A percentile compares a stretch with the other conserved stretches of the same genome.
Evolutionary conservation across 1,140 invertebrate species (phyloP).

Genomic region (Gyrodactylus salaris): DNA sequence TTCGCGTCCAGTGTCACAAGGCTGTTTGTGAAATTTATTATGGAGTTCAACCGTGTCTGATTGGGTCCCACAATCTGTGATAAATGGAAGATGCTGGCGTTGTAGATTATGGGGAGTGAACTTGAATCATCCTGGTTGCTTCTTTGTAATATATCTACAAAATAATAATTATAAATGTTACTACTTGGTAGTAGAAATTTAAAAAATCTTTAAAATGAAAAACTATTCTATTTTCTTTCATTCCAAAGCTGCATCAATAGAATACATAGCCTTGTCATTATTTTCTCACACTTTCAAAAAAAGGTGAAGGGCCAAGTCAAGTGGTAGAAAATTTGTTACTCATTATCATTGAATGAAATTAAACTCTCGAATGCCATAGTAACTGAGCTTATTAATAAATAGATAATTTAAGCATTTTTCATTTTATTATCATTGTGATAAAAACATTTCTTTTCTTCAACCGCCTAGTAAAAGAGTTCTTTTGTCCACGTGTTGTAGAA

Average conservation of each 20-base stretch:
- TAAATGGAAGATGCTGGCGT: background rate
- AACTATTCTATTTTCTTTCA: background rate
- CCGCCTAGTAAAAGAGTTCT: background rate
- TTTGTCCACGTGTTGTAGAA: too few relatives aligned
- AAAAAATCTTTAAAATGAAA: background rate
- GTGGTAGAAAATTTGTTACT: too few relatives aligned
- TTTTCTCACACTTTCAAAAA: background rate
- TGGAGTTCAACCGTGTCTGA: background rate
- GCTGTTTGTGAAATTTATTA: background rate
- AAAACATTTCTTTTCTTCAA: background rate
- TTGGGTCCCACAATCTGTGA: background rate
- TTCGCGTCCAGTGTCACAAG: background rate
- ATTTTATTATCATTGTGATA: background rate
- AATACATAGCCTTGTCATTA: background rate
- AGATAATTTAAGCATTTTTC: too few relatives aligned
- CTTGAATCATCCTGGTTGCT: background rate
- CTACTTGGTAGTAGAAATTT: background rate
- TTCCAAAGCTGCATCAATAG: background rate
- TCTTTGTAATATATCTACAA: background rate
- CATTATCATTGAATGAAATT: too few relatives aligned
- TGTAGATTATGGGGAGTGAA: background rate
- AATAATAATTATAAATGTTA: background rate
- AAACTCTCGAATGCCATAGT: too few relatives aligned
- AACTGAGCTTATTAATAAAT: too few relatives aligned
- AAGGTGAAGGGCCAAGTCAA: too few relatives aligned